phyloP scores from a whole-genome alignment of 2,113 vertebrate genomes.

The Enhydra lutris region DNA sequence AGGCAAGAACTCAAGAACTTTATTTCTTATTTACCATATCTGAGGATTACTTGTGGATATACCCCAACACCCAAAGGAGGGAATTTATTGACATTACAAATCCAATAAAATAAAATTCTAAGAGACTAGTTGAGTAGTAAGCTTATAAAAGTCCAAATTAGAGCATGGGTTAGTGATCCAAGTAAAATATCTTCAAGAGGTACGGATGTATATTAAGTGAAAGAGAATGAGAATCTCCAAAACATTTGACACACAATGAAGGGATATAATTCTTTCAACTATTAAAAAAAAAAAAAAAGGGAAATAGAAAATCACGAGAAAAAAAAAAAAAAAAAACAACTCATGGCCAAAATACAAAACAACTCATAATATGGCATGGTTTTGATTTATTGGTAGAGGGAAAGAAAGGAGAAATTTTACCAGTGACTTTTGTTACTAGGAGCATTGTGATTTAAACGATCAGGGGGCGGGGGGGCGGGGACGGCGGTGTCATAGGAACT shows the following conservation, averaged over 20 bases:
- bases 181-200: neutral
- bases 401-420: neutral
- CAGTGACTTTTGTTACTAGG: neutral
- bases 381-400: neutral
- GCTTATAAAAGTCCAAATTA: neutral
- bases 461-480: neutral
- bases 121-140: neutral
- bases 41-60: neutral
- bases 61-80: neutral
- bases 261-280: neutral
- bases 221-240: neutral
- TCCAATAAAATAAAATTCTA: neutral
- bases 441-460: neutral
- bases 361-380: neutral
- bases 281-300: neutral
- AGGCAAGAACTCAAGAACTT: neutral
- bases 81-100: neutral
- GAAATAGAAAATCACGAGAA: neutral
- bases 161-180: neutral
- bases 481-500: neutral
- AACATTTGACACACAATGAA: neutral
- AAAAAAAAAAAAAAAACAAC: neutral
- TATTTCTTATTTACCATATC: neutral
- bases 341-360: neutral
- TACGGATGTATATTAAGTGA: neutral